Conservation (phyloP, 2,113 vertebrate species). For the Myiozetetes cayanensis region DNA sequence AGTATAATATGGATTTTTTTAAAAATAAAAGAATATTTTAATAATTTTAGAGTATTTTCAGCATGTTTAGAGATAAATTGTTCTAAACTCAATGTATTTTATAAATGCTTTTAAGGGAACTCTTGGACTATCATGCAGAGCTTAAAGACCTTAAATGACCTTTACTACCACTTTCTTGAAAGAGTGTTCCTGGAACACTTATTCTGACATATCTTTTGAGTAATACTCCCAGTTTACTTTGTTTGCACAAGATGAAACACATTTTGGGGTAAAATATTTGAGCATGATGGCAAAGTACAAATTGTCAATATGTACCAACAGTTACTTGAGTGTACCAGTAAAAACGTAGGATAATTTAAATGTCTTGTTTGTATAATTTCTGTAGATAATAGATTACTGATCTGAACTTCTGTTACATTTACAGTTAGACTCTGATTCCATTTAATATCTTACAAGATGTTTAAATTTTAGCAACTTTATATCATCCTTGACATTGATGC, state of each 20-base stretch:
- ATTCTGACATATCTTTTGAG: neutral
- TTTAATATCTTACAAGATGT: neutral
- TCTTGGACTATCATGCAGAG: neutral
- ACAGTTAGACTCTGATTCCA: neutral
- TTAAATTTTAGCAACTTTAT: neutral
- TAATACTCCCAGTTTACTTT: neutral
- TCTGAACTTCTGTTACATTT: neutral
- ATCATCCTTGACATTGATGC: neutral
- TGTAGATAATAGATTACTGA: neutral
- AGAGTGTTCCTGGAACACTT: neutral
- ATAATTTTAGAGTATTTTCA: neutral
- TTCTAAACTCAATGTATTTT: neutral
- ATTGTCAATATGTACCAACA: neutral
- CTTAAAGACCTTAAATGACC: neutral
- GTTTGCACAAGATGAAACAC: neutral
- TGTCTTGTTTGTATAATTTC: neutral
- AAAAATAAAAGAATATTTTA: neutral
- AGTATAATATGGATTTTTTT: neutral
- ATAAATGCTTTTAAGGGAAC: neutral
- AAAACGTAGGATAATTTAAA: neutral
- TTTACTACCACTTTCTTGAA: neutral
- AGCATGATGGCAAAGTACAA: neutral
- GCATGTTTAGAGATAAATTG: neutral
- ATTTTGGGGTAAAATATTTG: neutral
- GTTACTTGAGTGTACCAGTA: neutral